Percentiles rank a stretch among this genome's conserved stretches.
Conservation (phyloP, 1,140 invertebrate species). For the Prorops nasuta region DNA sequence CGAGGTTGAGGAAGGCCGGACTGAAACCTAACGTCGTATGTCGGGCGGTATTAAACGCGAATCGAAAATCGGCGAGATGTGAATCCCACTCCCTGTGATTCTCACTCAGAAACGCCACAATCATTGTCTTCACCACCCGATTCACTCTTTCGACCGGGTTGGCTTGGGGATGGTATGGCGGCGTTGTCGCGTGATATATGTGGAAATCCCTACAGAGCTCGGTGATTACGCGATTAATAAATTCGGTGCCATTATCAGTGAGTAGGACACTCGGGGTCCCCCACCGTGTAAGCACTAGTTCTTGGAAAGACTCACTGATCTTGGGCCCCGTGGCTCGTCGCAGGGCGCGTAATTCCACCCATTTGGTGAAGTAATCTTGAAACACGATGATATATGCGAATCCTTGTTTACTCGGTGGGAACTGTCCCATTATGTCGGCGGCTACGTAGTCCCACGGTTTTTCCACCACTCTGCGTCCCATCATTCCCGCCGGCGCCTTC, state of each 20-base stretch:
- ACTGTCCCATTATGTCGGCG: constrained; percentile 34
- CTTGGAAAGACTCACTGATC: not conserved
- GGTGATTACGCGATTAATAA: not conserved
- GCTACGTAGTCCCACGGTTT: constrained; percentile 30
- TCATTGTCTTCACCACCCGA: not conserved
- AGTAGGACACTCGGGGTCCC: not conserved
- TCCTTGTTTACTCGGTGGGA: constrained; percentile 29
- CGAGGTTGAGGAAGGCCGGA: constrained; percentile 44
- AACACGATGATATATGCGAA: constrained; percentile 36
- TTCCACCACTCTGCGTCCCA: constrained; percentile 18
- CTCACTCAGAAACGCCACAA: not conserved
- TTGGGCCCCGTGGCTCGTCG: constrained; percentile 4
- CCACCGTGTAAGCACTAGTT: not conserved
- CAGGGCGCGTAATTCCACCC: constrained; percentile 12
- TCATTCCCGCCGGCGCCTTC: constrained; percentile 21
- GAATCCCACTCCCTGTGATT: not conserved
- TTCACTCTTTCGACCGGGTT: constrained; percentile 2
- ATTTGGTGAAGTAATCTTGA: constrained; percentile 41
- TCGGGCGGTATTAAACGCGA: constrained; percentile 1
- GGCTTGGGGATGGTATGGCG: not conserved
- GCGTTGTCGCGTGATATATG: not conserved
- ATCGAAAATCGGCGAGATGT: not conserved
- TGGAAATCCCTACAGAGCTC: not conserved
- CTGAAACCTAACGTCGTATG: constrained; percentile 32
- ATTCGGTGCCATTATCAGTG: constrained; percentile 15